Evolutionary conservation across 2,113 vertebrate genomes (phyloP).

Genomic region (Toxotes jaculatrix): DNA sequence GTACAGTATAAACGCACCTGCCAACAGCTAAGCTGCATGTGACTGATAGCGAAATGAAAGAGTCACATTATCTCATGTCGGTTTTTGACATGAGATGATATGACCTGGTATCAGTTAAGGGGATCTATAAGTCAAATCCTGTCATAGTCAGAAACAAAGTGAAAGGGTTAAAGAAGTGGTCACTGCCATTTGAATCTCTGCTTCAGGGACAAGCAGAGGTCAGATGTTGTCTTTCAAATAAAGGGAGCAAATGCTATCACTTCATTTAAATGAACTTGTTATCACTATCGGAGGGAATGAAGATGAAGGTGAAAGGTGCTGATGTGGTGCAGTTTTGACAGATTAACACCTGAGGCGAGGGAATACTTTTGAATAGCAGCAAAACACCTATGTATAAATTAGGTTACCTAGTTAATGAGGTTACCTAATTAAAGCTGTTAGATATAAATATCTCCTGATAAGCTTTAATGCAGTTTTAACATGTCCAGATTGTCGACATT

Average conservation of each 20-base stretch:
- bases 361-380: slow-evolving; percentile 18
- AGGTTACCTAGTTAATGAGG: slow-evolving; percentile 41
- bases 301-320: slow-evolving; percentile 9
- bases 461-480: slow-evolving; percentile 27
- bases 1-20: neutral
- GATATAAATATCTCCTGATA: slow-evolving; percentile 37
- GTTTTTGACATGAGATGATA: neutral
- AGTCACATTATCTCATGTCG: neutral
- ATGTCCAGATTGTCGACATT: slow-evolving; percentile 22
- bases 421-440: slow-evolving; percentile 44
- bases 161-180: neutral
- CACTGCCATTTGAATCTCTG: neutral
- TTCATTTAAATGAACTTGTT: slow-evolving; percentile 23
- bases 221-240: slow-evolving; percentile 16
- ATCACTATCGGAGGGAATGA: neutral
- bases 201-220: slow-evolving; percentile 2
- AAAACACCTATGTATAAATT: slow-evolving; percentile 29
- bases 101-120: neutral
- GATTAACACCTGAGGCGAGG: slow-evolving; percentile 25
- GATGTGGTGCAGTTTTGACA: slow-evolving; percentile 20
- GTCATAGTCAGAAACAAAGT: neutral
- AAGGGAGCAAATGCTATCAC: slow-evolving; percentile 6
- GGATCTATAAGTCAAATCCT: neutral
- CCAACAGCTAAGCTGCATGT: neutral
- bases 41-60: neutral